Base-by-base conservation (phyloP, 2,888 invertebrate genomes). In the Antheraea assamensis region DNA sequence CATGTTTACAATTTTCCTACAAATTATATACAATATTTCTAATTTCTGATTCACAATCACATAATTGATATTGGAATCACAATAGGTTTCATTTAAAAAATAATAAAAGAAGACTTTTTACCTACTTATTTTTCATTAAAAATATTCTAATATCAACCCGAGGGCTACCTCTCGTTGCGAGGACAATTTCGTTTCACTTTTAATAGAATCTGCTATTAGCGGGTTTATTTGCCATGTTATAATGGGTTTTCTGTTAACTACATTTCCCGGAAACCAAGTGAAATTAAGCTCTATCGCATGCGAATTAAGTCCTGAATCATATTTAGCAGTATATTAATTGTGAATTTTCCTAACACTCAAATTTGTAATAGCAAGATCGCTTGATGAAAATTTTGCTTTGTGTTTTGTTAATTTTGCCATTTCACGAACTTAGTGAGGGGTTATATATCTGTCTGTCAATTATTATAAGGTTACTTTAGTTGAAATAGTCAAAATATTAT, bases 141-240 rank as follows among this genome's bases (percentile, higher is more conserved):
- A 31, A 66, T 66, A 30, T 47, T 71, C 47, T 27, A 49, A 17
- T 61, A 58, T 70, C 17, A 19, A 42, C 13, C 61, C 21, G 24
- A 27, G n/a, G 47, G n/a, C n/a, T n/a, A 31, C 7, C 72, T 61
- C 61, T 49, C 73, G 21, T 70, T 73, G 77, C 77, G 79, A 76
- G 80, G 81, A 86, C 85, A 85, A 85, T 85, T 86, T 79, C 81
- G 77, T 84, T 87, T 85, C 82, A 83, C 86, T 87, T 86, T 87
- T 86, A 90, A 89, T 87, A 87, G 82, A 83, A 81, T 79, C 85
- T 86, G 86, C 86, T 88, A 88, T 89, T 89, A 86, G 83, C 81
- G 83, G 81, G 77, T 83, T 82, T 86, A 86, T 88, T 88, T 88
- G 88, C 86, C 77, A 82, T 85, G 82, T 85, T 80, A 84, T 88